phyloP scores from a whole-genome alignment of 2,797 vertebrate species.

The Anguilla pacifica region DNA sequence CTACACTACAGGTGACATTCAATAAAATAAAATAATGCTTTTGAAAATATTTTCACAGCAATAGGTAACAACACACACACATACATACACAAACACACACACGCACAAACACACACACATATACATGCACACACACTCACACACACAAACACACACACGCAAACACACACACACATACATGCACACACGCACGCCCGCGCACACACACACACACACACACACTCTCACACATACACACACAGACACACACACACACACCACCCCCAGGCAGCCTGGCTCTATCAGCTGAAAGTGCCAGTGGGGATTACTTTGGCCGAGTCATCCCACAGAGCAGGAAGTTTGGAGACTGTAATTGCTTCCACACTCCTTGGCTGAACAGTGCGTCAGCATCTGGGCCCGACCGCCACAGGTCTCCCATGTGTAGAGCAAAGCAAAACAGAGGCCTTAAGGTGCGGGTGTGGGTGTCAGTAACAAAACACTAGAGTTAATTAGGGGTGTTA shows the following conservation, averaged over 20 bases:
- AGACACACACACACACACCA: constrained; percentile 1
- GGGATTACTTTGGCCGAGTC: constrained; percentile 17
- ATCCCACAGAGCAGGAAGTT: constrained; percentile 30
- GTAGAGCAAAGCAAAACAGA: neutral
- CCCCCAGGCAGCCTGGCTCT: neutral
- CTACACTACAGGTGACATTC: too few relatives aligned
- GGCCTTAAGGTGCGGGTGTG: neutral
- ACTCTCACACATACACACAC: neutral
- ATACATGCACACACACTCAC: neutral
- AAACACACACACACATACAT: too few relatives aligned
- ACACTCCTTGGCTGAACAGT: constrained; percentile 24
- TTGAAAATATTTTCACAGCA: neutral
- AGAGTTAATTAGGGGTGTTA: neutral
- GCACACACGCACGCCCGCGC: neutral
- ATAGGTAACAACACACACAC: neutral
- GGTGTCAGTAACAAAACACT: neutral
- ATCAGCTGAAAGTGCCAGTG: neutral
- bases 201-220: neutral
- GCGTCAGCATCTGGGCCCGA: constrained; percentile 21
- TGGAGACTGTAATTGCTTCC: constrained; percentile 24
- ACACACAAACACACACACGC: neutral
- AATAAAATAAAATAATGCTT: neutral
- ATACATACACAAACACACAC: neutral
- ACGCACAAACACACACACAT: neutral
- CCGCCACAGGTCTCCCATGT: neutral